phyloP scores from a whole-genome alignment of 1,140 invertebrate genomes.

The Pseudomyrmex cubaensis region DNA sequence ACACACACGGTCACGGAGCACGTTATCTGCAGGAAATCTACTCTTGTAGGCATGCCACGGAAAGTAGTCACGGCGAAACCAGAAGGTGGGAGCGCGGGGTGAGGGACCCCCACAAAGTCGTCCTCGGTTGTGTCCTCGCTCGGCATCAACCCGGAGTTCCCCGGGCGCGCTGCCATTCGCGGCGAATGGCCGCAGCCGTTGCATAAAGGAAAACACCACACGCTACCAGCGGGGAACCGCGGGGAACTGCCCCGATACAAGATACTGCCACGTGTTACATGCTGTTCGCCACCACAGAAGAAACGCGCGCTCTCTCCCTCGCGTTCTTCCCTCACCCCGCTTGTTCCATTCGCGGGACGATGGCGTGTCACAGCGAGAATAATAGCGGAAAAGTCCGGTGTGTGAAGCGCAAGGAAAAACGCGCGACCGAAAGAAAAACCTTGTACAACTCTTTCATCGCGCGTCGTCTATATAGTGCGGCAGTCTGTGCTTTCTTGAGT shows the following conservation, averaged over 20 bases:
- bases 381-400: not conserved
- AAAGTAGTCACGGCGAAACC: constrained; percentile 9
- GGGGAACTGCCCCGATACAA: constrained; percentile 80
- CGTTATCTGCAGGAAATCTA: constrained; percentile 84
- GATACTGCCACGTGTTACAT: constrained; percentile 85
- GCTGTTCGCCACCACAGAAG: constrained; percentile 84
- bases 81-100: constrained; percentile 24
- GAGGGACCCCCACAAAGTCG: constrained; percentile 26
- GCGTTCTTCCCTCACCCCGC: not conserved
- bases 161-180: constrained; percentile 63
- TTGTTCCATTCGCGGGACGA: constrained; percentile 22
- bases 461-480: not conserved
- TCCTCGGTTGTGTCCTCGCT: constrained; percentile 59
- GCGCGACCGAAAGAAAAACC: not conserved
- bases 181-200: constrained; percentile 69
- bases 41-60: constrained; percentile 81
- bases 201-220: constrained; percentile 78
- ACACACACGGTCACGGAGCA: constrained; percentile 63
- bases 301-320: constrained; percentile 79
- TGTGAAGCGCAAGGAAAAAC: not conserved
- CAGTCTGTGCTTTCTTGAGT: not conserved
- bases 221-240: constrained; percentile 82
- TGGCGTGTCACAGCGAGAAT: constrained; percentile 1
- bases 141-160: constrained; percentile 29
- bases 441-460: not conserved